Evolutionary conservation across 2,888 invertebrate genomes (phyloP).

Genomic region (Willowsia nigromaculata): DNA sequence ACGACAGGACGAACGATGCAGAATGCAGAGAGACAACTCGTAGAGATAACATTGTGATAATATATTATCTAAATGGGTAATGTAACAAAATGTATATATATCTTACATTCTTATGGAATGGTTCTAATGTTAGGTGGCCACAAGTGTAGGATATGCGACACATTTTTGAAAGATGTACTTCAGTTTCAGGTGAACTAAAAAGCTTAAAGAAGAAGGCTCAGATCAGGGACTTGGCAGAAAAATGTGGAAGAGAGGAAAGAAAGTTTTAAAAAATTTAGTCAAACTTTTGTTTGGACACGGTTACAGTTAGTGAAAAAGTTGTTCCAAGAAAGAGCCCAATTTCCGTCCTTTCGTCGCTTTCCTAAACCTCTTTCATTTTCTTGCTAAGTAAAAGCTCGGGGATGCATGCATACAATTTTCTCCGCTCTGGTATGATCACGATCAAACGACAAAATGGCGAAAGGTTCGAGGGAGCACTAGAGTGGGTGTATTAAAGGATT

Average conservation of each 20-base stretch:
- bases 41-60: background rate
- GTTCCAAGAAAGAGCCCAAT: slow-evolving; percentile 50
- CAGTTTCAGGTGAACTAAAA: slow-evolving; percentile 39
- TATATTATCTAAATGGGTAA: slow-evolving; percentile 15
- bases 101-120: background rate
- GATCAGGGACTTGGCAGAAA: background rate
- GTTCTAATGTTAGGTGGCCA: background rate
- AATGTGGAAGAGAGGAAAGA: slow-evolving; percentile 9
- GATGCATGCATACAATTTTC: slow-evolving; percentile 28
- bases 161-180: background rate
- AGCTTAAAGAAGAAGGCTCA: background rate
- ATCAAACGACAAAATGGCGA: background rate
- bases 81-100: slow-evolving; percentile 7
- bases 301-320: slow-evolving; percentile 55
- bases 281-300: slow-evolving; percentile 62
- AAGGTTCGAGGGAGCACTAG: background rate
- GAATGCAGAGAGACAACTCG: background rate
- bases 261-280: slow-evolving; percentile 35
- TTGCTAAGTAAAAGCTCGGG: background rate
- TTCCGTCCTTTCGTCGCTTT: slow-evolving; percentile 57
- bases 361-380: slow-evolving; percentile 33
- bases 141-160: background rate
- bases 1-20: background rate
- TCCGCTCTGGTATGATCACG: background rate
- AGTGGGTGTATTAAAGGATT: slow-evolving; percentile 19